Evolutionary conservation across 2,797 vertebrate genomes (phyloP).

Genomic region (Myoxocephalus aenaeus): DNA sequence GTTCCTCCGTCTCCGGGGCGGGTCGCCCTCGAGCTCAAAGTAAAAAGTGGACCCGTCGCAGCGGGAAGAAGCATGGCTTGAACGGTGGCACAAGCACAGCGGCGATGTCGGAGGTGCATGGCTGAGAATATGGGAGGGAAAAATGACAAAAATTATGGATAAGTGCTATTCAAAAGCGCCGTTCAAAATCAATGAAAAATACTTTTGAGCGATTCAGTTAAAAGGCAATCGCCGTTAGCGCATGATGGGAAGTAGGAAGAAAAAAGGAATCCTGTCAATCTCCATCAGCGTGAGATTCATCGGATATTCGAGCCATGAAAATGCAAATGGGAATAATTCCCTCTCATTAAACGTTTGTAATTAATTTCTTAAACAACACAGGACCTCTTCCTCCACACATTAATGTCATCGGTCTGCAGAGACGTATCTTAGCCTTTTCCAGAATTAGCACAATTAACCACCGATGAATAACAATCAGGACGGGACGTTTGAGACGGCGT

Average conservation of each 20-base stretch:
- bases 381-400: conserved; percentile 51
- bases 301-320: conserved; percentile 62
- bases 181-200: conserved; percentile 54
- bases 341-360: conserved; percentile 74
- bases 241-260: conserved; percentile 7
- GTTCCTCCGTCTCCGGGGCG: conserved; percentile 37
- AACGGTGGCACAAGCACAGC: conserved; percentile 5
- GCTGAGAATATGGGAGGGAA: neutral
- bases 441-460: conserved; percentile 74
- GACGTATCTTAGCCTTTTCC: conserved; percentile 47
- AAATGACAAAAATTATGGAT: conserved; percentile 47
- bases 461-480: conserved; percentile 65
- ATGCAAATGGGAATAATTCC: conserved; percentile 66
- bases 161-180: conserved; percentile 42
- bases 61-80: conserved; percentile 24
- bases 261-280: conserved; percentile 44
- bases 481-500: conserved; percentile 52
- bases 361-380: conserved; percentile 76
- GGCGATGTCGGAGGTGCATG: neutral
- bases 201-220: conserved; percentile 39
- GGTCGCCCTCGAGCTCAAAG: conserved; percentile 18
- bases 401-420: conserved; percentile 64
- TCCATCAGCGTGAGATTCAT: conserved; percentile 40
- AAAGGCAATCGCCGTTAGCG: conserved; percentile 54
- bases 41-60: conserved; percentile 11